Base-by-base conservation (phyloP, 2,797 vertebrate species). In the Gobionotothen gibberifrons region DNA sequence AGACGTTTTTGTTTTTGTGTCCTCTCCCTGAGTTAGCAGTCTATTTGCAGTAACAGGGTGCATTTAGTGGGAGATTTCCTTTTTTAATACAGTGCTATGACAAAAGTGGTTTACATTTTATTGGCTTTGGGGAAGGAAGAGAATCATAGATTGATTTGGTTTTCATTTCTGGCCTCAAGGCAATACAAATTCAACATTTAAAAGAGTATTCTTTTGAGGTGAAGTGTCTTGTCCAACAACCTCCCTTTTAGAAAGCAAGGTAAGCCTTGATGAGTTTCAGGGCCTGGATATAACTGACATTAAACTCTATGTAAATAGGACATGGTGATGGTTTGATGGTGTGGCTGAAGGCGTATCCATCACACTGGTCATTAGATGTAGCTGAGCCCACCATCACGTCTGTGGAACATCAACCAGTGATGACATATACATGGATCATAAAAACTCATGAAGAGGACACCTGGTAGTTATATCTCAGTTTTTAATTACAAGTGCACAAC, bases 401-500 rank as follows among this genome's bases (percentile, higher is more conserved):
- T 47, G 48, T 32, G 39, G 11, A 60, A 73, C 60, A 42, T 51
- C 32, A 51, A 9, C 11, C 14, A 16, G n/a, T 0, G 2, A 58
- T 53, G 56, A 63, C 21, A 42, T 68, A 26, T 54, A 17, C 43
- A 53, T 13, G 3, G n/a, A 67, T 29, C 32, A 36, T 49, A 40
- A 2, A 9, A n/a, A 82, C 7, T 54, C 51, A 53, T 9, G 2
- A 21, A 22, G 21, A 69, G 39, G 54, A 5, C 46, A 39, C 36
- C 17, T 22, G 21, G 26, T 70, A 9, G 63, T 75, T 85, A 76
- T 40, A 70, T 76, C 16, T 83, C 19, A 58, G 44, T 3, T 68
- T 90, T 91, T 93, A 90, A 92, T 93, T 87, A 79, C 79, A 90
- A 80, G 87, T 86, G 80, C 78, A 89, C 86, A 88, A 73, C 74